phyloP scores from a whole-genome alignment of 2,888 invertebrate species.

The Spisula solida region DNA sequence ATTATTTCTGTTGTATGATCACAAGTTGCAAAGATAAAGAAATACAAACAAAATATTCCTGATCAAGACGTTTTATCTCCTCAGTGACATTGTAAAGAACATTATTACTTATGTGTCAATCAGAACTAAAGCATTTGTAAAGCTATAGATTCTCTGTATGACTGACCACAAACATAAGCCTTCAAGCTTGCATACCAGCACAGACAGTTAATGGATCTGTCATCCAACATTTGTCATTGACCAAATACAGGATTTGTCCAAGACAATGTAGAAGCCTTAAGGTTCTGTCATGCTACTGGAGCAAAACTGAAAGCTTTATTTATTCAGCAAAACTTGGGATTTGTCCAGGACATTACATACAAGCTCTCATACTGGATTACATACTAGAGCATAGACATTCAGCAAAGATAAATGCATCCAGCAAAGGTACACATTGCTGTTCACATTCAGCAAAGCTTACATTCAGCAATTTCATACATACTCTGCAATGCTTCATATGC shows the following conservation, averaged over 20 bases:
- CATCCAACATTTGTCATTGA: not conserved
- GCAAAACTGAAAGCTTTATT: too few relatives aligned
- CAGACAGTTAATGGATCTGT: slow-evolving; percentile 12
- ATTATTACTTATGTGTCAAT: slow-evolving; percentile 12
- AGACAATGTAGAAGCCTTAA: not conserved
- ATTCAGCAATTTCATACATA: too few relatives aligned
- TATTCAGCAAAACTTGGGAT: too few relatives aligned
- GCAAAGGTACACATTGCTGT: too few relatives aligned
- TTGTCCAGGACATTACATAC: too few relatives aligned
- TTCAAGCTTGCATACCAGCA: not conserved
- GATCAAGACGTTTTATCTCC: not conserved
- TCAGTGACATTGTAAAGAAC: not conserved
- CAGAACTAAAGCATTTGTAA: not conserved
- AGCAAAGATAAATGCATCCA: too few relatives aligned
- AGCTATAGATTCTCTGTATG: not conserved
- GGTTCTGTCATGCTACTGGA: too few relatives aligned
- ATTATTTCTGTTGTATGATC: not conserved
- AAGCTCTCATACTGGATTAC: too few relatives aligned
- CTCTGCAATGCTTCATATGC: too few relatives aligned
- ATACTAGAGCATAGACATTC: too few relatives aligned
- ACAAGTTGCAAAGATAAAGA: slow-evolving; percentile 20
- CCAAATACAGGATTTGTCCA: not conserved
- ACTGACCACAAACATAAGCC: slow-evolving; percentile 11
- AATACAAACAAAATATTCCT: not conserved
- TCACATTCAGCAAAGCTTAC: too few relatives aligned